phyloP scores from a whole-genome alignment of 2,888 invertebrate genomes.

The Protula sp. region DNA sequence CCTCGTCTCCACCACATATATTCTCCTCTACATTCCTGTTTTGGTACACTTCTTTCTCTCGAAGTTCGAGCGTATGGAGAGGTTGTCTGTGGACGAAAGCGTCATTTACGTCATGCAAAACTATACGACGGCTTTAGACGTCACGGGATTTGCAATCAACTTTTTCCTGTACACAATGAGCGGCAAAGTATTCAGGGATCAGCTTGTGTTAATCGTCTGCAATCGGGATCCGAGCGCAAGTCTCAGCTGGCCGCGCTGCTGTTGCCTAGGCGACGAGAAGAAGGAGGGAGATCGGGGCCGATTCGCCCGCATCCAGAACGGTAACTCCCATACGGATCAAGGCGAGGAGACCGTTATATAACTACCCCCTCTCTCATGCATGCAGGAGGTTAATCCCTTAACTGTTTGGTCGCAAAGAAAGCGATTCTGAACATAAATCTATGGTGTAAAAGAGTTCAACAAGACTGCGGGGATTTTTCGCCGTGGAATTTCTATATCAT shows the following conservation, averaged over 20 bases:
- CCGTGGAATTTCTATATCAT: too few species aligned
- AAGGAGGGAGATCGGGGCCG: too few species aligned
- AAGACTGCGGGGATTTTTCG: too few species aligned
- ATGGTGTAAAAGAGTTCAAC: too few species aligned
- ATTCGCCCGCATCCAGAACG: too few species aligned
- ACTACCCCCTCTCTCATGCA: too few species aligned
- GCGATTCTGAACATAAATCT: too few species aligned
- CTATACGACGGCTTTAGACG: conserved; percentile 23
- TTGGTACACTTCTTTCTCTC: conserved; percentile 21
- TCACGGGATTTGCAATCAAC: conserved; percentile 28
- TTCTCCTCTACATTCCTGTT: conserved; percentile 23
- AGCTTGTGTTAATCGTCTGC: conserved; percentile 22
- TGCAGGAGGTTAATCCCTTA: too few species aligned
- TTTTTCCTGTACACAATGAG: conserved; percentile 30
- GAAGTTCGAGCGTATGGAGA: conserved; percentile 7
- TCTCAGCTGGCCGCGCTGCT: background rate
- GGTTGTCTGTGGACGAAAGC: conserved; percentile 2
- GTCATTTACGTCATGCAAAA: conserved; percentile 12
- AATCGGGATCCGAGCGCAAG: background rate
- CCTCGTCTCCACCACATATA: conserved; percentile 27
- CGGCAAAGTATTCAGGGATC: conserved; percentile 28
- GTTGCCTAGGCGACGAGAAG: too few species aligned
- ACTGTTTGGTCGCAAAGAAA: too few species aligned
- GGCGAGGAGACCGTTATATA: too few species aligned
- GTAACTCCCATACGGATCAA: too few species aligned